phyloP scores from a whole-genome alignment of 2,888 invertebrate genomes.

The Thyatira batis region DNA sequence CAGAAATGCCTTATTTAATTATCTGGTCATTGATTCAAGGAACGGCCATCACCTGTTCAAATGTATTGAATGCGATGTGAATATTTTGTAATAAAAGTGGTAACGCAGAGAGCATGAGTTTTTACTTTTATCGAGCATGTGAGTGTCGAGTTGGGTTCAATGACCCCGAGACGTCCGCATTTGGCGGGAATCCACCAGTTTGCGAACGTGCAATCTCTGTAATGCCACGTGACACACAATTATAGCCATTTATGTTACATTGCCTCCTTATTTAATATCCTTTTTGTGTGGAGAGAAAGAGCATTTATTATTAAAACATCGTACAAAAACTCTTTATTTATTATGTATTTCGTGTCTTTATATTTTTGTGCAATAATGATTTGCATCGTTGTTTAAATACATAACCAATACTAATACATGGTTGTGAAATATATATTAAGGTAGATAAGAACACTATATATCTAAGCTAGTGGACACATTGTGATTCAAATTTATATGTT shows the following conservation, averaged over 20 bases:
- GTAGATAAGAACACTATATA: too few relatives aligned
- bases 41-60: slow-evolving; percentile 19
- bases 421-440: too few relatives aligned
- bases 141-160: slow-evolving; percentile 37
- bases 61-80: slow-evolving; percentile 24
- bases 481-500: too few relatives aligned
- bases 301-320: not conserved
- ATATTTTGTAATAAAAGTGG: slow-evolving; percentile 45
- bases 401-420: too few relatives aligned
- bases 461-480: too few relatives aligned
- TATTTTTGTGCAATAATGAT: too few relatives aligned
- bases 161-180: slow-evolving; percentile 44
- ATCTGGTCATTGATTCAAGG: not conserved
- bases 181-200: slow-evolving; percentile 52
- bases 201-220: slow-evolving; percentile 38
- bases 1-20: not conserved
- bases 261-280: not conserved
- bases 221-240: slow-evolving; percentile 17
- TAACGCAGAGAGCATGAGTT: slow-evolving; percentile 59
- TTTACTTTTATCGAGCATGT: slow-evolving; percentile 75
- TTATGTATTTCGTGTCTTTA: too few relatives aligned
- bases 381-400: too few relatives aligned
- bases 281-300: not conserved
- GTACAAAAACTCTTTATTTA: too few relatives aligned
- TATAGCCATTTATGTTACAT: not conserved